A percentile compares a stretch with the other conserved stretches of the same genome.
phyloP scores from a whole-genome alignment of 2,113 vertebrate genomes.

The Datnioides undecimradiatus region DNA sequence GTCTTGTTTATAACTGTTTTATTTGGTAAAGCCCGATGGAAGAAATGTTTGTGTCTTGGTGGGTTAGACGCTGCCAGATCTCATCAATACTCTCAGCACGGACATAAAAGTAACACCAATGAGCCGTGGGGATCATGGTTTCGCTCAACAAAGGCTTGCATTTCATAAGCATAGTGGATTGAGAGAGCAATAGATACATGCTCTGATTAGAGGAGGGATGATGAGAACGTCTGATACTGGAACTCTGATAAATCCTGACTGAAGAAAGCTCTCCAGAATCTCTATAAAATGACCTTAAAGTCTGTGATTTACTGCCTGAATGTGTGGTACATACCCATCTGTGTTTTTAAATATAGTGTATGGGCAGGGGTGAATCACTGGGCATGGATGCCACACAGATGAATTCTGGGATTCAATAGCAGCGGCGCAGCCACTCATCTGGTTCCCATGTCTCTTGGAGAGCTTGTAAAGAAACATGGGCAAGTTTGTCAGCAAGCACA shows the following conservation, averaged over 20 bases:
- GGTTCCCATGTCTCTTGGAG: conserved; percentile 67
- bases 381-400: conserved; percentile 68
- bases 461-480: conserved; percentile 46
- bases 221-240: background rate
- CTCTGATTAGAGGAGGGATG: conserved; percentile 27
- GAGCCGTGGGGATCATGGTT: background rate
- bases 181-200: background rate
- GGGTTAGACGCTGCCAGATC: conserved; percentile 19
- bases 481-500: conserved; percentile 53
- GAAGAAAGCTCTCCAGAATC: conserved; percentile 12
- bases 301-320: conserved; percentile 20
- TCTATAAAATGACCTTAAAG: background rate
- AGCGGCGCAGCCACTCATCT: conserved; percentile 57
- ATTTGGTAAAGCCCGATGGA: conserved; percentile 44
- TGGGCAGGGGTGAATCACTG: conserved; percentile 54
- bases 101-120: conserved; percentile 49
- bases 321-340: conserved; percentile 4
- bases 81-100: conserved; percentile 34
- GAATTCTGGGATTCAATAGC: conserved; percentile 58
- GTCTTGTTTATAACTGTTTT: conserved; percentile 63
- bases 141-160: background rate
- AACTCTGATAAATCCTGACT: background rate
- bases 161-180: background rate
- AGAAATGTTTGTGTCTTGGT: conserved; percentile 56
- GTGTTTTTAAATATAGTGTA: conserved; percentile 11